phyloP scores from a whole-genome alignment of 2,888 invertebrate genomes.

The Lasioglossum oenotherae region DNA sequence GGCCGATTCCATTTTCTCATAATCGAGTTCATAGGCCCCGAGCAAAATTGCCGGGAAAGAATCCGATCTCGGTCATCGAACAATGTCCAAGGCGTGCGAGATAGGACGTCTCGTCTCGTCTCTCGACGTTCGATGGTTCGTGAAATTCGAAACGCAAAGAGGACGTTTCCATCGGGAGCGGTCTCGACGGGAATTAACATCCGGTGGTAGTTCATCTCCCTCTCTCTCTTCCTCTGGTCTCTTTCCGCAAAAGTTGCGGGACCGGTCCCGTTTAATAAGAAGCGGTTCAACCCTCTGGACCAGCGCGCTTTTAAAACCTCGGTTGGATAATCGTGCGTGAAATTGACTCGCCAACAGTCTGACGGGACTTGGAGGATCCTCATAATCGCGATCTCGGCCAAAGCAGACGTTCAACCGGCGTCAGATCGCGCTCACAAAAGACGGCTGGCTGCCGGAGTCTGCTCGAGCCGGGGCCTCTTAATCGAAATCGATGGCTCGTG shows the following conservation, averaged over 20 bases:
- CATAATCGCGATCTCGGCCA: conserved; percentile 43
- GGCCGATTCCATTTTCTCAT: not conserved
- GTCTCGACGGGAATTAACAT: not conserved
- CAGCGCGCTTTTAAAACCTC: conserved; percentile 14
- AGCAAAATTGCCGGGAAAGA: not conserved
- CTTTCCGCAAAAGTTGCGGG: not conserved
- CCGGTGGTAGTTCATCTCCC: not conserved
- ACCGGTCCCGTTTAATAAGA: not conserved
- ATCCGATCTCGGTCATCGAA: not conserved
- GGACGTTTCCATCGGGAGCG: not conserved
- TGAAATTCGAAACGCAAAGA: not conserved
- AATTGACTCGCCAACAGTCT: conserved; percentile 56
- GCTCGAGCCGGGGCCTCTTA: conserved; percentile 38
- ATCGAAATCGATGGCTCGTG: conserved; percentile 73
- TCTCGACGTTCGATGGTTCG: not conserved
- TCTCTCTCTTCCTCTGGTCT: not conserved
- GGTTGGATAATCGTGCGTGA: conserved; percentile 61
- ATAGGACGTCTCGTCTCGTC: not conserved
- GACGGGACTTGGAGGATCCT: conserved; percentile 9
- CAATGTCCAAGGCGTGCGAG: not conserved
- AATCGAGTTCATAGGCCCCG: not conserved
- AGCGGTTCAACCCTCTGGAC: not conserved
- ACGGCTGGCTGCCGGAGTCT: conserved; percentile 36
- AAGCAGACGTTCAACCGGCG: conserved; percentile 25
- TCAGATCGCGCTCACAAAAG: conserved; percentile 31